Evolutionary conservation across 2,113 vertebrate genomes (phyloP).

Genomic region (Ptyas mucosa): DNA sequence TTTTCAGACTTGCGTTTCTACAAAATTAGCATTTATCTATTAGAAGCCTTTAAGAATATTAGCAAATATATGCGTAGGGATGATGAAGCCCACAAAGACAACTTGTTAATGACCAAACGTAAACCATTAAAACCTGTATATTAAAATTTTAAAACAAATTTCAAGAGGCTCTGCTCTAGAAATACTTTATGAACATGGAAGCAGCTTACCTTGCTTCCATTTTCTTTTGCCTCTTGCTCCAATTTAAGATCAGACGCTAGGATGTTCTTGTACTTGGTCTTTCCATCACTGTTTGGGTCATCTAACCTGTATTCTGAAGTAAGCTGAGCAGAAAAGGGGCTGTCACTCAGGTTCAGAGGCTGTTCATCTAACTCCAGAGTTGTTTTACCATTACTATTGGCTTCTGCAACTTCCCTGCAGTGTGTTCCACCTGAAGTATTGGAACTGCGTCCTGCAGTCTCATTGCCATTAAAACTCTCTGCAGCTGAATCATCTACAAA

Average conservation of each 20-base stretch:
- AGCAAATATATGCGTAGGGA: background rate
- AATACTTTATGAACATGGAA: conserved; percentile 38
- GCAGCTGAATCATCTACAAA: conserved; percentile 81
- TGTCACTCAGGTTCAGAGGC: conserved; percentile 82
- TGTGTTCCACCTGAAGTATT: conserved; percentile 73
- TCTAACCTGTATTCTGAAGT: conserved; percentile 79
- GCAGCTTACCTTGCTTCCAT: conserved; percentile 81
- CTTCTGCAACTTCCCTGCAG: conserved; percentile 75
- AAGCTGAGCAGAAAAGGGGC: conserved; percentile 76
- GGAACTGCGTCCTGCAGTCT: conserved; percentile 75
- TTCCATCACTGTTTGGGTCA: conserved; percentile 76
- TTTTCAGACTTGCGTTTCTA: background rate
- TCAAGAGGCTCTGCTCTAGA: conserved; percentile 47
- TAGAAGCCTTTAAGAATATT: background rate
- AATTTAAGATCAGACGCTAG: conserved; percentile 80
- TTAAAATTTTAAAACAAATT: conserved; percentile 15
- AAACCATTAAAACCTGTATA: conserved; percentile 14
- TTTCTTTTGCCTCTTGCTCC: conserved; percentile 78
- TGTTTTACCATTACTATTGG: conserved; percentile 75
- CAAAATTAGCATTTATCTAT: background rate
- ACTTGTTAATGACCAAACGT: conserved; percentile 32
- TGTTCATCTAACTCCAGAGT: conserved; percentile 76
- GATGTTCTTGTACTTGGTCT: conserved; percentile 80
- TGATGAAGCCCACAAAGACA: conserved; percentile 35
- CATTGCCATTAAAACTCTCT: conserved; percentile 82